These are phyloP conservation scores for Rhizoglyphus robini DNA, from an alignment of 1,140 invertebrate genomes.

Conservation along the genomic window DNA sequence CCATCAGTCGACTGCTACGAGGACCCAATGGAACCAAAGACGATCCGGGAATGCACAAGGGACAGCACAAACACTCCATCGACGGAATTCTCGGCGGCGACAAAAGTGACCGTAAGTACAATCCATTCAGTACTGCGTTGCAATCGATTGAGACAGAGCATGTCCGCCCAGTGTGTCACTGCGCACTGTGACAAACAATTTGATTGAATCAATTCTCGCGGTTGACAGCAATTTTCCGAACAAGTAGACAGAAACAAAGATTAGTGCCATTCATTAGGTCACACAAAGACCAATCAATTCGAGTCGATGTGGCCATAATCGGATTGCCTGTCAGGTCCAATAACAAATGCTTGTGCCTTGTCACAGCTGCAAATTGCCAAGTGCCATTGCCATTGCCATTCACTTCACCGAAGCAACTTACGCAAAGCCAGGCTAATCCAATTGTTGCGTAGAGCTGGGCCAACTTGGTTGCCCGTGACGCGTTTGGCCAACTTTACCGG, in stretches of 20 bases:
- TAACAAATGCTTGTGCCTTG: neutral
- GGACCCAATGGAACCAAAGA: slow-evolving; percentile 5
- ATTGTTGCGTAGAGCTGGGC: neutral
- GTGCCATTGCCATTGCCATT: too few relatives aligned
- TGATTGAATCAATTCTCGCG: neutral
- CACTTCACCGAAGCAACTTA: neutral
- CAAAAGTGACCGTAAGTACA: slow-evolving; percentile 7
- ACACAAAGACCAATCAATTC: neutral
- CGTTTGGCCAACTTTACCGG: too few relatives aligned
- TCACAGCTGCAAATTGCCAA: neutral
- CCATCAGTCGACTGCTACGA: slow-evolving; percentile 63
- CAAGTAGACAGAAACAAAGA: neutral
- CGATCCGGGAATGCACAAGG: slow-evolving; percentile 2
- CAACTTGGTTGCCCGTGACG: too few relatives aligned
- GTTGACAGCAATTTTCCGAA: neutral
- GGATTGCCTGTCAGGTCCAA: neutral
- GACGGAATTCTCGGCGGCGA: slow-evolving; percentile 27
- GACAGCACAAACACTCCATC: slow-evolving; percentile 26
- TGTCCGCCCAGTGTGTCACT: too few relatives aligned
- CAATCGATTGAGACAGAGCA: too few relatives aligned
- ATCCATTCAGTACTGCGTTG: too few relatives aligned
- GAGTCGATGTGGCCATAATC: neutral
- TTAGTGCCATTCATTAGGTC: neutral
- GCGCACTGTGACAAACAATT: too few relatives aligned
- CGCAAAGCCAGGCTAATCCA: neutral